These are phyloP conservation scores for Bombus superbus DNA, from an alignment of 1,140 invertebrate genomes.

Conservation along the genomic window DNA sequence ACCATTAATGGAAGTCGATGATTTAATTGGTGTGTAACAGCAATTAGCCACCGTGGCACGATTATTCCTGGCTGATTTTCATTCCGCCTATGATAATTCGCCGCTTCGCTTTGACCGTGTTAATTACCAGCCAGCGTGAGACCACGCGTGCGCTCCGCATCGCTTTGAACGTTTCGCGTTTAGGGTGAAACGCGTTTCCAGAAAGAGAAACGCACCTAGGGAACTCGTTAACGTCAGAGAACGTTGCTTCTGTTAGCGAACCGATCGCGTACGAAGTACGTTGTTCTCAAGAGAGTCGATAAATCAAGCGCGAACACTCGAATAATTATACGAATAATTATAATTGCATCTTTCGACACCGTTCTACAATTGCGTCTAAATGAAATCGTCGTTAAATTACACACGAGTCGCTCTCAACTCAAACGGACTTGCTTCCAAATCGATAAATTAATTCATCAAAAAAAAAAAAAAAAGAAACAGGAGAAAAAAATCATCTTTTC, in stretches of 20 bases:
- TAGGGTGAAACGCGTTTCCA: background rate
- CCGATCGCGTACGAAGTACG: too few relatives aligned
- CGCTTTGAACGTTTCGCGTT: constrained; percentile 17
- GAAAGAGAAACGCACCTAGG: background rate
- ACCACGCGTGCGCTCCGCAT: background rate
- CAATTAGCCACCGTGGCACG: constrained; percentile 56
- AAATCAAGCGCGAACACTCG: too few relatives aligned
- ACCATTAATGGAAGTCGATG: constrained; percentile 57
- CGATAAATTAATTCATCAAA: too few relatives aligned
- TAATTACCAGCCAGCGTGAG: constrained; percentile 51
- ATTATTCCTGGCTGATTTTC: constrained; percentile 59
- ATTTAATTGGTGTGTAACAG: constrained; percentile 63
- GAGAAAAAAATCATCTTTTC: too few relatives aligned
- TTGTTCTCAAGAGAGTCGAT: too few relatives aligned
- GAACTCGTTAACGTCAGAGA: constrained; percentile 30
- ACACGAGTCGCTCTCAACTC: too few relatives aligned
- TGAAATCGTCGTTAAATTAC: too few relatives aligned
- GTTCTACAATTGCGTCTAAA: too few relatives aligned
- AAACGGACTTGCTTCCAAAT: too few relatives aligned
- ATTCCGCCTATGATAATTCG: constrained; percentile 62
- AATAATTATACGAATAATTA: too few relatives aligned
- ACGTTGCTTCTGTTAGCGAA: background rate
- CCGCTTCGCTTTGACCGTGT: constrained; percentile 54
- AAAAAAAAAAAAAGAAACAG: too few relatives aligned
- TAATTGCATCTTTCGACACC: too few relatives aligned